Percentiles rank a stretch among this genome's conserved stretches.
Evolutionary conservation across 2,113 vertebrate species (phyloP).

Genomic region (Isichthys henryi): DNA sequence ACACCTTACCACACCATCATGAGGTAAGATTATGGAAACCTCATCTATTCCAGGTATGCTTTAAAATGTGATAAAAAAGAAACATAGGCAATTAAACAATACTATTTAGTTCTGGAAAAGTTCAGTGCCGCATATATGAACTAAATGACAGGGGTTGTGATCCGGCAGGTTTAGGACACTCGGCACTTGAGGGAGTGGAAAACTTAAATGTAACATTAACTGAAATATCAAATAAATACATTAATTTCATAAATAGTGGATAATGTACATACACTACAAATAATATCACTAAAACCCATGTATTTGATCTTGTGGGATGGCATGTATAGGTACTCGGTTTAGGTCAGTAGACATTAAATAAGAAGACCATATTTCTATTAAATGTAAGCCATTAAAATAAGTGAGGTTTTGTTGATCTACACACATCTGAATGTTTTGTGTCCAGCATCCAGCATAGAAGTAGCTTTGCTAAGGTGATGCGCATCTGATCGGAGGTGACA

Average conservation of each 20-base stretch:
- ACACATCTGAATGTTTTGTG: conserved; percentile 21
- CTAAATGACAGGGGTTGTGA: neutral
- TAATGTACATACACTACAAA: neutral
- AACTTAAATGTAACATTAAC: neutral
- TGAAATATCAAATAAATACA: neutral
- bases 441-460: conserved; percentile 31
- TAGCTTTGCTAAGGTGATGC: conserved; percentile 34
- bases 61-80: neutral
- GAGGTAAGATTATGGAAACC: neutral
- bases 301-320: neutral
- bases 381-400: neutral
- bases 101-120: neutral
- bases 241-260: neutral
- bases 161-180: neutral
- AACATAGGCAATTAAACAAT: neutral
- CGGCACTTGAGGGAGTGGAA: neutral
- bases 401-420: neutral
- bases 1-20: neutral
- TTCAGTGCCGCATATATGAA: neutral
- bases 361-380: neutral
- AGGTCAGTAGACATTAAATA: neutral
- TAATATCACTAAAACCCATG: neutral
- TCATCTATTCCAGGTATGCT: neutral
- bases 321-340: neutral
- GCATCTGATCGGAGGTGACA: neutral